These are phyloP conservation scores for Chelonia mydas DNA, from an alignment of 2,797 vertebrate genomes.

Conservation along the genomic window DNA sequence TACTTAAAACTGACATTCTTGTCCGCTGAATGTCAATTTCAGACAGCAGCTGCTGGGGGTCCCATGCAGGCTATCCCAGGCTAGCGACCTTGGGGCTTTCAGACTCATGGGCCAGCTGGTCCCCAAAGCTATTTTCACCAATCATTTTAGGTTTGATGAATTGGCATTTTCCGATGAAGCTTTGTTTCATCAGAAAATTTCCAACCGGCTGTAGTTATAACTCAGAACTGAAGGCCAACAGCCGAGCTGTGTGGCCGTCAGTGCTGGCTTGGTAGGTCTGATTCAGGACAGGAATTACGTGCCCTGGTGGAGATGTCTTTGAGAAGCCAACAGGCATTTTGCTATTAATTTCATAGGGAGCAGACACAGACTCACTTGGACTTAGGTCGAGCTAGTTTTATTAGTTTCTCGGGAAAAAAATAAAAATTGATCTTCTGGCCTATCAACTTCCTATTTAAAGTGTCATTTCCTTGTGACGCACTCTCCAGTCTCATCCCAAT, in stretches of 20 bases:
- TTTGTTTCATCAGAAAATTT: neutral
- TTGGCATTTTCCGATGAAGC: neutral
- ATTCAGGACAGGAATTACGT: neutral
- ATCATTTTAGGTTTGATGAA: neutral
- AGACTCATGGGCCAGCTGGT: neutral
- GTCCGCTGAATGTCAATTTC: neutral
- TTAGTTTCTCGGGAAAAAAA: neutral
- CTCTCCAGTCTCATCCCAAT: neutral
- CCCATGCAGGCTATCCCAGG: neutral
- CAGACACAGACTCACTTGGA: neutral
- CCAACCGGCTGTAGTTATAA: neutral
- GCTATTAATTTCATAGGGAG: neutral
- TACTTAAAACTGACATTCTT: neutral
- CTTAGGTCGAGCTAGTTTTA: neutral
- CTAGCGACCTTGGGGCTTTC: neutral
- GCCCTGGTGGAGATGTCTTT: neutral
- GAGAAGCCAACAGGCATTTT: neutral
- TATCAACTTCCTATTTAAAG: neutral
- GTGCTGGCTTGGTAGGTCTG: neutral
- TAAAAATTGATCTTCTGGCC: neutral
- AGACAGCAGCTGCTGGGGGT: neutral
- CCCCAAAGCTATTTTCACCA: neutral
- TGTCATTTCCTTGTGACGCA: neutral
- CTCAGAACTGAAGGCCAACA: neutral
- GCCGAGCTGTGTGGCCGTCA: neutral